Evolutionary conservation across 2,888 invertebrate genomes (phyloP).

Genomic region (Mesorhabditis sp.): DNA sequence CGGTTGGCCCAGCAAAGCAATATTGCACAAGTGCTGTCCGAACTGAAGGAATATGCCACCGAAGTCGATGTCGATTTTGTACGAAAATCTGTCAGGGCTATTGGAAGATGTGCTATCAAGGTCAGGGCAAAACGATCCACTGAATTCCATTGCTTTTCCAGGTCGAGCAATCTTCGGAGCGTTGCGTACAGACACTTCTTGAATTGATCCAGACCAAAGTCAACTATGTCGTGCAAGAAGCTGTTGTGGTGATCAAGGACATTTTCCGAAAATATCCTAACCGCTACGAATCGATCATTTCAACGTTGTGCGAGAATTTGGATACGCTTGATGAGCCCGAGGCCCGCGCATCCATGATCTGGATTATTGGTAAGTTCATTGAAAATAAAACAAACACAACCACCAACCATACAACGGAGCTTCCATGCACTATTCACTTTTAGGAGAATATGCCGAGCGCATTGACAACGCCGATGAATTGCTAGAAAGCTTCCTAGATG

Average conservation of each 20-base stretch:
- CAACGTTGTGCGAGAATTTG: conserved; percentile 94
- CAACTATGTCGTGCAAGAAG: conserved; percentile 99
- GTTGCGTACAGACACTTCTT: conserved; percentile 92
- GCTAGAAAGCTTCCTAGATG: conserved; percentile 93
- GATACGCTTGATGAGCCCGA: conserved; percentile 98
- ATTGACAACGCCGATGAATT: conserved; percentile 99
- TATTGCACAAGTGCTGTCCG: conserved; percentile 94
- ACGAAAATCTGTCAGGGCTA: conserved; percentile 93
- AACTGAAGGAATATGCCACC: conserved; percentile 94
- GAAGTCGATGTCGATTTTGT: conserved; percentile 99
- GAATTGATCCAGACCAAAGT: conserved; percentile 98
- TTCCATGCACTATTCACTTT: background rate
- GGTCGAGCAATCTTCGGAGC: conserved; percentile 87
- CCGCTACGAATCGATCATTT: conserved; percentile 98
- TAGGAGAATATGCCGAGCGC: conserved; percentile 87
- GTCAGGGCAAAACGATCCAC: conserved; percentile 16
- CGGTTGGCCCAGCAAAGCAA: conserved; percentile 93
- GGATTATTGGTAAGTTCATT: conserved; percentile 66
- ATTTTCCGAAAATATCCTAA: conserved; percentile 82
- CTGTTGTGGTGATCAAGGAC: conserved; percentile 93
- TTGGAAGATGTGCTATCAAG: conserved; percentile 91
- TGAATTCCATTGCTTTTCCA: conserved; percentile 50
- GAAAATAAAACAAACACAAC: background rate
- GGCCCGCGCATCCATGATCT: conserved; percentile 85
- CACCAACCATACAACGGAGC: too few species aligned